Base-by-base conservation (phyloP, 2,113 vertebrate genomes). In the Chaetorhynchus papuensis region DNA sequence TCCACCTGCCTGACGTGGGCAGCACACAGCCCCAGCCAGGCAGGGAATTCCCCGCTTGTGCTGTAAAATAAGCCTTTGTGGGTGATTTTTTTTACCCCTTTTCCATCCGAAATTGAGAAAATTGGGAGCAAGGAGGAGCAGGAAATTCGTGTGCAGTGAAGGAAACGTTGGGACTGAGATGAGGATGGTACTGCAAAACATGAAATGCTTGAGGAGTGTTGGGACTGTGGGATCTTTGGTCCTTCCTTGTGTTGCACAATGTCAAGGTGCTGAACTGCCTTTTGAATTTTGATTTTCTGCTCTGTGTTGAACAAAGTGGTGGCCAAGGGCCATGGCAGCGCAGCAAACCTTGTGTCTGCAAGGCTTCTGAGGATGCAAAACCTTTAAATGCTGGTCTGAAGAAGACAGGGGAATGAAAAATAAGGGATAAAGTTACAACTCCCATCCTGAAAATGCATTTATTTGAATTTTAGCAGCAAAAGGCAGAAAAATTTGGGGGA, bases 1-100 rank as follows among this genome's bases (percentile, higher is more conserved):
- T 5, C 2, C 39, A 1, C 45, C 66, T n/a, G 56, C 41, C 61
- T 24, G 41, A 6, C 3, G 0, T 9, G 44, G 21, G 59, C 28
- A 20, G 53, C 75, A 50, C 8, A 4, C 47, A n/a, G 65, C n/a
- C 80, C 35, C 65, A 20, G 56, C 19, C 52, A 27, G 77, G 57
- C 81, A 22, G 49, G 59, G 74, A 81, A 33, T 26, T 76, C 60
- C 1, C 1, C 42, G 52, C 47, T 16, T 18, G 5, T 18, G 13
- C 4, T 56, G 59, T 33, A 18, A 53, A 81, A 50, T 5, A 23
- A 78, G 3, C 26, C 22, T 47, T 53, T 1, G 1, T 5, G 35
- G 15, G 39, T 45, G 31, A 21, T 28, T 41, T 31, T 47, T 50
- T 63, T 18, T n/a, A 15, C 4, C 0, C 7, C 10, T 7, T 87